phyloP scores from a whole-genome alignment of 2,113 vertebrate species.

The Anhinga rufa region DNA sequence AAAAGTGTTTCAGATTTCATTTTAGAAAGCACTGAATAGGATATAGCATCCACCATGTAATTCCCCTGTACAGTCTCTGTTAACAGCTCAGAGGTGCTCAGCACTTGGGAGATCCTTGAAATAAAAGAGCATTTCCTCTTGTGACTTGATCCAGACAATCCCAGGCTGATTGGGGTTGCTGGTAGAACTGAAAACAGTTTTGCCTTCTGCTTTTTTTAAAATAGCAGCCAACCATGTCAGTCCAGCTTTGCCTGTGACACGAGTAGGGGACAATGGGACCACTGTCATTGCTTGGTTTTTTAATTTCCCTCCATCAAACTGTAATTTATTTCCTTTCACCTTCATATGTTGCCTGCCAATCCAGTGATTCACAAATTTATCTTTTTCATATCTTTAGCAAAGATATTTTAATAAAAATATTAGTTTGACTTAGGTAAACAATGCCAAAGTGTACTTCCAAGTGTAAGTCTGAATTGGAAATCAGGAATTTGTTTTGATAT shows the following conservation, averaged over 20 bases:
- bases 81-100: background rate
- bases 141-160: background rate
- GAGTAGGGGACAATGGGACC: background rate
- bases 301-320: background rate
- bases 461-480: background rate
- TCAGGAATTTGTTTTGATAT: background rate
- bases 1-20: background rate
- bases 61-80: background rate
- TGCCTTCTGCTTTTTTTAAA: background rate
- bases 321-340: background rate
- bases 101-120: background rate
- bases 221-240: background rate
- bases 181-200: background rate
- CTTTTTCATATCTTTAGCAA: background rate
- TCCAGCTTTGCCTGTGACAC: background rate
- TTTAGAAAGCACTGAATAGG: background rate
- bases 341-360: background rate
- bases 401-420: background rate
- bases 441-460: background rate
- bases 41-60: background rate
- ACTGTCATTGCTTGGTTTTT: background rate
- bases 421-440: background rate
- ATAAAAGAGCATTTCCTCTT: background rate
- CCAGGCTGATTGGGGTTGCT: background rate
- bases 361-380: background rate